Percentiles rank a stretch among this genome's conserved stretches.
These are phyloP conservation scores for Drosophila formosana DNA, from an alignment of 2,888 invertebrate species.

Conservation along the genomic window DNA sequence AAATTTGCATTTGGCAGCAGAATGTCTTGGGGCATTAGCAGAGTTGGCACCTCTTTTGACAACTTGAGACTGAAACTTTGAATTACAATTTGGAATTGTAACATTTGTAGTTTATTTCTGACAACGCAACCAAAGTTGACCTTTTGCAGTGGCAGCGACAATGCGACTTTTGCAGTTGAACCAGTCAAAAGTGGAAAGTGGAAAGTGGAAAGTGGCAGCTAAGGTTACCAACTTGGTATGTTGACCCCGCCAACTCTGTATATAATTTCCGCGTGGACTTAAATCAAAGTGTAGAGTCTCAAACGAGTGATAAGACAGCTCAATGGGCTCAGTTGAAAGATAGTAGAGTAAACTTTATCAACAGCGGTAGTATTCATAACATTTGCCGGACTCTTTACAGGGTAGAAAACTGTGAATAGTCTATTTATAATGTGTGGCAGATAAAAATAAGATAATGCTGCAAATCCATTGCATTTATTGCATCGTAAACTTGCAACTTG, in stretches of 20 bases:
- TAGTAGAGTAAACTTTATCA: conserved; percentile 40
- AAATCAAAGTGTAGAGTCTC: conserved; percentile 20
- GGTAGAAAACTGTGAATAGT: background rate
- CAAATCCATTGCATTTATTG: conserved; percentile 28
- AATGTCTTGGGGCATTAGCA: background rate
- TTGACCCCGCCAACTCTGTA: conserved; percentile 25
- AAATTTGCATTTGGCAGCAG: conserved; percentile 19
- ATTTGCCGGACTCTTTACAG: conserved; percentile 1
- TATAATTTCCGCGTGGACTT: conserved; percentile 1
- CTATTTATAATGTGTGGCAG: conserved; percentile 9
- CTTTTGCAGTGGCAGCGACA: conserved; percentile 45
- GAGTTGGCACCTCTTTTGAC: conserved; percentile 6
- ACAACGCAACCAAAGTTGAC: conserved; percentile 35
- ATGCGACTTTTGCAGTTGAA: conserved; percentile 26
- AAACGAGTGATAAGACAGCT: conserved; percentile 53
- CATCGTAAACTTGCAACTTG: conserved; percentile 26
- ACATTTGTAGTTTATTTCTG: conserved; percentile 53
- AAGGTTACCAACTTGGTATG: conserved; percentile 24
- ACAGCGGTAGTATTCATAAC: background rate
- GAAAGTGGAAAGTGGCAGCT: conserved; percentile 13
- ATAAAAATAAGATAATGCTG: conserved; percentile 13
- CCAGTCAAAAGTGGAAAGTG: conserved; percentile 16
- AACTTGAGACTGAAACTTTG: conserved; percentile 39
- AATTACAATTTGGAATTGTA: conserved; percentile 49
- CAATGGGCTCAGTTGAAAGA: conserved; percentile 34